Conservation (phyloP, 2,113 vertebrate species). For the Halcyon malimbica region DNA sequence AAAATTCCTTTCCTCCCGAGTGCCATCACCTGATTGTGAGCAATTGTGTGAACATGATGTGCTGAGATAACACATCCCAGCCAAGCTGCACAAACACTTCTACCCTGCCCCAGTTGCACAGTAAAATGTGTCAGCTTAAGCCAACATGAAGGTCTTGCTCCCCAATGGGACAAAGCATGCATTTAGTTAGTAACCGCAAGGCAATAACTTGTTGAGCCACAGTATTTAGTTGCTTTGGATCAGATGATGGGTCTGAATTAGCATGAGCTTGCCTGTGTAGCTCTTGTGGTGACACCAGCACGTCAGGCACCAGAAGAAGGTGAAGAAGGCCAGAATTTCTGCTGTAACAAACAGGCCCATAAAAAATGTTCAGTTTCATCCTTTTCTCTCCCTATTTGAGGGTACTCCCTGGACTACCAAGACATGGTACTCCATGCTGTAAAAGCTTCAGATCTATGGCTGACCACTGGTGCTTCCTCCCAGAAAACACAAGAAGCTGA, state of each 20-base stretch:
- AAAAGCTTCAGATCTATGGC: neutral
- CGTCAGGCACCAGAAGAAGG: neutral
- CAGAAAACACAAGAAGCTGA: neutral
- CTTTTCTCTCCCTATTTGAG: neutral
- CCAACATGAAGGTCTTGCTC: neutral
- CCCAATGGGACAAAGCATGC: neutral
- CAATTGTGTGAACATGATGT: neutral
- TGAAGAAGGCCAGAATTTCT: neutral
- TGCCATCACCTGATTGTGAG: conserved; percentile 31
- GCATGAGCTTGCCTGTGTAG: neutral
- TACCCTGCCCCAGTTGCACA: conserved; percentile 4
- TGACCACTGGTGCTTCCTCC: neutral
- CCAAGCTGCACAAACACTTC: conserved; percentile 4
- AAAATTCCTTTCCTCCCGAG: neutral
- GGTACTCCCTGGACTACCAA: neutral
- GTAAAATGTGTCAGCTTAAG: neutral
- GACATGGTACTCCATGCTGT: neutral
- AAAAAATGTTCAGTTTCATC: neutral
- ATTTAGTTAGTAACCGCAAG: neutral
- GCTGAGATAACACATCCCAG: conserved; percentile 44
- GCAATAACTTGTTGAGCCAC: neutral
- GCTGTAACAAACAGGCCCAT: neutral
- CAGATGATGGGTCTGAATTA: neutral
- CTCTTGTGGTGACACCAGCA: neutral
- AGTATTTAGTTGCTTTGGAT: neutral